A percentile compares a stretch with the other conserved stretches of the same genome.
These are phyloP conservation scores for Eleginops maclovinus DNA, from an alignment of 2,113 vertebrate species.

Conservation along the genomic window DNA sequence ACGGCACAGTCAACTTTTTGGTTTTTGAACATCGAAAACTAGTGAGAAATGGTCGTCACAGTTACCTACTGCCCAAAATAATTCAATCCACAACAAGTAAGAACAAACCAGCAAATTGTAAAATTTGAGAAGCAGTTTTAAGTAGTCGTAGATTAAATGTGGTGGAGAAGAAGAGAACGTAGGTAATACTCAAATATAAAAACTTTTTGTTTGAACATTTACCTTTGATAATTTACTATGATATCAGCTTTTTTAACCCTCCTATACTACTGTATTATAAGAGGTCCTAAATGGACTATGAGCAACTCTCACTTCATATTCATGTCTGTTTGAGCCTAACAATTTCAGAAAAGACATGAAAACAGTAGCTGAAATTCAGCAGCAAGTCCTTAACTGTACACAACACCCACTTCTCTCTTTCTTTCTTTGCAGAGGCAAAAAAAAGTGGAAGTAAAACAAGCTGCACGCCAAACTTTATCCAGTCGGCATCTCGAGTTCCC, in stretches of 20 bases:
- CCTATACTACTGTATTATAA: not conserved
- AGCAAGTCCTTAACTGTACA: slow-evolving; percentile 10
- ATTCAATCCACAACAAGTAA: not conserved
- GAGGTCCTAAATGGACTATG: too few relatives aligned
- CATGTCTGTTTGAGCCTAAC: slow-evolving; percentile 16
- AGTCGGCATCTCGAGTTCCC: slow-evolving; percentile 44
- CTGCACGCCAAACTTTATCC: slow-evolving; percentile 51
- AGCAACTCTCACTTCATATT: slow-evolving; percentile 23
- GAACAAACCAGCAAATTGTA: not conserved
- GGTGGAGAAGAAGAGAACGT: not conserved
- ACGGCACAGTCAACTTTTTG: not conserved
- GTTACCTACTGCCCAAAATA: too few relatives aligned
- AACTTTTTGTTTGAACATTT: not conserved
- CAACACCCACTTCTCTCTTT: slow-evolving; percentile 39
- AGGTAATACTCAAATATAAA: not conserved
- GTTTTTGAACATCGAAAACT: not conserved
- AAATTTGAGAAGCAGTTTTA: not conserved
- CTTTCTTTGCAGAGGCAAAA: slow-evolving; percentile 3
- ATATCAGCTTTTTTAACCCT: too few relatives aligned
- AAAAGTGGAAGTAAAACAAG: slow-evolving; percentile 49
- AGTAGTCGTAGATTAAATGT: not conserved
- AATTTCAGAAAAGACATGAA: slow-evolving; percentile 29
- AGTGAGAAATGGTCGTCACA: not conserved
- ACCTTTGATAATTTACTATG: too few relatives aligned
- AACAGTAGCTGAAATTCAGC: slow-evolving; percentile 21